Conservation (phyloP, 1,140 invertebrate genomes). For the Habropoda laboriosa region DNA sequence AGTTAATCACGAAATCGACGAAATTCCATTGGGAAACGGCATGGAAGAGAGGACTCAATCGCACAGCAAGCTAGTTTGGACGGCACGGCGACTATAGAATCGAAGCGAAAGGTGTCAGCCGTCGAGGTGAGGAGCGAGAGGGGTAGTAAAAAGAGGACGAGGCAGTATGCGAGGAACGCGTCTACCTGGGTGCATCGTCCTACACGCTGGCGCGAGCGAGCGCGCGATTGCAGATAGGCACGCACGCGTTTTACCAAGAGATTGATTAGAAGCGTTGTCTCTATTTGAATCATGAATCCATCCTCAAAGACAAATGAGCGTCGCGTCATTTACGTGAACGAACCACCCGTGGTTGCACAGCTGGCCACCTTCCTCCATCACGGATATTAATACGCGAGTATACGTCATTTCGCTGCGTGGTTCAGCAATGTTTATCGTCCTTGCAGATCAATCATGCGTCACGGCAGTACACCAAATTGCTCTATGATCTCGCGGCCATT, state of each 20-base stretch:
- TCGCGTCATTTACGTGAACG: constrained; percentile 72
- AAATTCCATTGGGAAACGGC: not conserved
- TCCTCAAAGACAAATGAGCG: constrained; percentile 77
- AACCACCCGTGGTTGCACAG: constrained; percentile 73
- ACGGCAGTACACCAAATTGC: constrained; percentile 62
- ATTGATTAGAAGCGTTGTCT: constrained; percentile 73
- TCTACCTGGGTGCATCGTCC: constrained; percentile 38
- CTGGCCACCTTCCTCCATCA: constrained; percentile 75
- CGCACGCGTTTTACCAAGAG: constrained; percentile 60
- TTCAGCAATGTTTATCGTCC: constrained; percentile 76
- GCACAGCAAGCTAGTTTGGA: not conserved
- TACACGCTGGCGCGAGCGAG: too few species aligned
- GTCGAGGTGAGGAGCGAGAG: too few species aligned
- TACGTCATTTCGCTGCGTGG: constrained; percentile 74
- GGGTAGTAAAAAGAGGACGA: not conserved
- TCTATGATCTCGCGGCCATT: constrained; percentile 57
- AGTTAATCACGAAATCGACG: constrained; percentile 12
- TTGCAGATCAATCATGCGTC: constrained; percentile 75
- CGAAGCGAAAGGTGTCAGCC: constrained; percentile 9
- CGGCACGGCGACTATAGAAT: not conserved
- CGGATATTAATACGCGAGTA: constrained; percentile 76
- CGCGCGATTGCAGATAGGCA: constrained; percentile 32
- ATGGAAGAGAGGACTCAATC: not conserved
- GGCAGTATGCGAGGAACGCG: constrained; percentile 17
- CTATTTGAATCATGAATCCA: constrained; percentile 75